Base-by-base conservation (phyloP, 2,888 invertebrate genomes). In the Nomada ferruginata region DNA sequence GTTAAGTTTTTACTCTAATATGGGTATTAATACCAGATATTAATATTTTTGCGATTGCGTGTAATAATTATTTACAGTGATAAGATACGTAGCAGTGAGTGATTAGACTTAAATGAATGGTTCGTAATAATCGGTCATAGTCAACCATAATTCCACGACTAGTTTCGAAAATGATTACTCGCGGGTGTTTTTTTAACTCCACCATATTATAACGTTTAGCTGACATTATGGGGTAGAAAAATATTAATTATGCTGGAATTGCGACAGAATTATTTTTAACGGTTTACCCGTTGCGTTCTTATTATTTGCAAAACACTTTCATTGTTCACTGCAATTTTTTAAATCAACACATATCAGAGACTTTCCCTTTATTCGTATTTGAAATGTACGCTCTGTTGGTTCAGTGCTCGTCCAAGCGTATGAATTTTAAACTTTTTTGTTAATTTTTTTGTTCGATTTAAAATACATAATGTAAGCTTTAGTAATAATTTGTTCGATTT, bases 81-180 rank as follows among this genome's bases (percentile, higher is more conserved):
- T 59, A 59, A 29, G 57, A 26, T 26, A 59, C 57, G 57, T 15
- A 59, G 15, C 57, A 11, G 15, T 59, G 15, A 59, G 26, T 59
- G 26, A 59, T 26, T 5, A 26, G 26, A 26, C 7, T 29, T 4
- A 7, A 26, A 59, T 18, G 18, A 26, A 59, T 18, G 26, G 5
- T 59, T 59, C 26, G 57, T 29, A 59, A 59, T 53, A n/a, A 10
- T 59, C 26, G 29, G 9, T 26, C n/a, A n/a, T 65, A 29, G n/a
- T 65, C n/a, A 52, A 65, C n/a, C 26, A 50, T 52, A 65, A 18
- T 42, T 26, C n/a, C 50, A 2, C 29, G 18, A 29, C 52, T 29
- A 52, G 52, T 65, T 65, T 52, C 52, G 29, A 65, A 53, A 52
- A 65, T 65, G 53, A 20, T 29, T 53, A 18, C 52, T 50, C 26